A percentile compares a stretch with the other conserved stretches of the same genome.
phyloP scores from a whole-genome alignment of 2,797 vertebrate species.

The Simalia tracyae region DNA sequence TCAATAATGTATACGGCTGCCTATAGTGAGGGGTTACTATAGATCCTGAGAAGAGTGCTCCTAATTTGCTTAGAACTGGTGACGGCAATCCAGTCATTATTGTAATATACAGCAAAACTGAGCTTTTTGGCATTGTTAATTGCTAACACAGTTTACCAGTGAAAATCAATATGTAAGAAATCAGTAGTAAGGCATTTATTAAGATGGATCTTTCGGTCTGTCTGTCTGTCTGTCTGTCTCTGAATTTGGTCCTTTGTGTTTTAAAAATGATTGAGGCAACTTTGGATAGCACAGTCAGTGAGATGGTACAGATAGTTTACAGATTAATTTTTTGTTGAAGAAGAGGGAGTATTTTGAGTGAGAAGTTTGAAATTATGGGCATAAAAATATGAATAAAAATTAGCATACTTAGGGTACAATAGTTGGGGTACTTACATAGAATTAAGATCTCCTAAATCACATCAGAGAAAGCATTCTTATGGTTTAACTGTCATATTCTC shows the following conservation, averaged over 20 bases:
- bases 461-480: neutral
- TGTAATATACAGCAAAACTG: neutral
- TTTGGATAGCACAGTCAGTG: neutral
- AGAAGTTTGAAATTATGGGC: neutral
- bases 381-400: neutral
- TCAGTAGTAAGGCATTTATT: neutral
- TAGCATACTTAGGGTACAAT: neutral
- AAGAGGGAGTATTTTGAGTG: neutral
- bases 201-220: neutral
- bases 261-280: neutral
- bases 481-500: slow-evolving; percentile 2
- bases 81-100: too few relatives aligned
- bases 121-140: neutral
- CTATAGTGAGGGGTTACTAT: neutral
- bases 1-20: neutral
- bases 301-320: neutral
- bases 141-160: neutral
- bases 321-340: neutral
- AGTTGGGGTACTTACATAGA: neutral
- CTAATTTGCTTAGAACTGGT: too few relatives aligned
- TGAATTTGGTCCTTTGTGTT: neutral
- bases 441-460: neutral
- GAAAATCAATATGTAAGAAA: neutral
- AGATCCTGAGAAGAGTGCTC: neutral
- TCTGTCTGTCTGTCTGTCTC: neutral